A percentile compares a stretch with the other conserved stretches of the same genome.
Evolutionary conservation across 2,888 invertebrate species (phyloP).

Genomic region (Lamellibrachia satsuma): DNA sequence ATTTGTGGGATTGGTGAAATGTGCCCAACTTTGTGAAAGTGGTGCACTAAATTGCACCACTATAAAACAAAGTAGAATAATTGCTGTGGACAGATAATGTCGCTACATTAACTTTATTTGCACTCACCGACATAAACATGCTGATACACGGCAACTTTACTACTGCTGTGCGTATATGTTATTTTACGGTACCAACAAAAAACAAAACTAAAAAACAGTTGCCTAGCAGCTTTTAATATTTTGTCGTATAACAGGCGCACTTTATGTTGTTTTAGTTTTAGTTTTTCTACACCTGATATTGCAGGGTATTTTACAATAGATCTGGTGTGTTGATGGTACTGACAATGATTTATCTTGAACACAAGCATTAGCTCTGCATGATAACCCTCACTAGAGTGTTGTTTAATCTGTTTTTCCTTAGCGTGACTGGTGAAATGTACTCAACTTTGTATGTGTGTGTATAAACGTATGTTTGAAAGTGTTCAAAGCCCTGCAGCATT

Average conservation of each 20-base stretch:
- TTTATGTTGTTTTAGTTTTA: neutral
- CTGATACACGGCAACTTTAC: neutral
- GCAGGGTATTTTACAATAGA: conserved; percentile 12
- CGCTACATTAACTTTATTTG: neutral
- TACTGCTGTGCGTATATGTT: neutral
- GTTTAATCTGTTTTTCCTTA: neutral
- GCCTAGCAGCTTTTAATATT: neutral
- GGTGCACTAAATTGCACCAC: neutral
- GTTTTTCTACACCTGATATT: neutral
- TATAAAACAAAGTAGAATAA: neutral
- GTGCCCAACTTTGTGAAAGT: neutral
- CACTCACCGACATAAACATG: neutral
- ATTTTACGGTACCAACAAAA: neutral
- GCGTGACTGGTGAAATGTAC: neutral
- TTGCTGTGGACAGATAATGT: neutral
- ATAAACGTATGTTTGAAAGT: conserved; percentile 10
- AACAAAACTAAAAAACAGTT: neutral
- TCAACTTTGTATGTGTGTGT: neutral
- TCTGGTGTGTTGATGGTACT: neutral
- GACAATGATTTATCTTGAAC: neutral
- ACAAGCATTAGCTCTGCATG: neutral
- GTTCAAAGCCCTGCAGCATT: neutral
- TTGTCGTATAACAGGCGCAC: neutral
- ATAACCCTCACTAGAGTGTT: neutral
- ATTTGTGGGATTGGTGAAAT: neutral